A percentile compares a stretch with the other conserved stretches of the same genome.
phyloP scores from a whole-genome alignment of 2,888 invertebrate genomes.

The Strigamia crassipes region DNA sequence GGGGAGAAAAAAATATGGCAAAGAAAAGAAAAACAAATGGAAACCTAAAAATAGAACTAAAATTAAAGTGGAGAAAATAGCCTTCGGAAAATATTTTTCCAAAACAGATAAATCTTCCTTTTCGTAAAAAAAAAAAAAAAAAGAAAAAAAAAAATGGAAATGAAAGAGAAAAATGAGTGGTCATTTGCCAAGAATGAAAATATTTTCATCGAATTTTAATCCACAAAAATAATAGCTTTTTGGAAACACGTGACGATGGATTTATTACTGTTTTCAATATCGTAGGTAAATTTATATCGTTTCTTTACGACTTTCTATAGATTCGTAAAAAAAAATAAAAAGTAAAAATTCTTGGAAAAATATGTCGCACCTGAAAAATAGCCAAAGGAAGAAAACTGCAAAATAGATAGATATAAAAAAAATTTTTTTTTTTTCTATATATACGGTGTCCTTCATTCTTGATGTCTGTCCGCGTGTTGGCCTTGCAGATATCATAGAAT shows the following conservation, averaged over 20 bases:
- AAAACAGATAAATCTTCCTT: background rate
- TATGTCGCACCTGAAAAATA: background rate
- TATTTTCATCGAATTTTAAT: background rate
- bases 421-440: too few relatives aligned
- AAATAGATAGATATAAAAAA: background rate
- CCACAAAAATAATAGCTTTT: background rate
- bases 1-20: background rate
- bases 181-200: conserved; percentile 9
- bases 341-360: background rate
- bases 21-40: background rate
- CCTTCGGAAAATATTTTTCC: background rate
- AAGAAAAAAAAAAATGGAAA: background rate
- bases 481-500: conserved; percentile 5
- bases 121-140: background rate
- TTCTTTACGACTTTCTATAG: background rate
- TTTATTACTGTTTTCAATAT: background rate
- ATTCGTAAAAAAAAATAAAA: background rate
- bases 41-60: conserved; percentile 7
- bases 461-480: conserved; percentile 13
- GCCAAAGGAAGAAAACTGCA: background rate
- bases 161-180: conserved; percentile 4
- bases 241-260: background rate
- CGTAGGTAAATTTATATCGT: background rate
- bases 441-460: background rate
- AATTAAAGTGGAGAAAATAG: conserved; percentile 20